A percentile compares a stretch with the other conserved stretches of the same genome.
Evolutionary conservation across 2,797 vertebrate genomes (phyloP).

Genomic region (Propithecus deckenii): DNA sequence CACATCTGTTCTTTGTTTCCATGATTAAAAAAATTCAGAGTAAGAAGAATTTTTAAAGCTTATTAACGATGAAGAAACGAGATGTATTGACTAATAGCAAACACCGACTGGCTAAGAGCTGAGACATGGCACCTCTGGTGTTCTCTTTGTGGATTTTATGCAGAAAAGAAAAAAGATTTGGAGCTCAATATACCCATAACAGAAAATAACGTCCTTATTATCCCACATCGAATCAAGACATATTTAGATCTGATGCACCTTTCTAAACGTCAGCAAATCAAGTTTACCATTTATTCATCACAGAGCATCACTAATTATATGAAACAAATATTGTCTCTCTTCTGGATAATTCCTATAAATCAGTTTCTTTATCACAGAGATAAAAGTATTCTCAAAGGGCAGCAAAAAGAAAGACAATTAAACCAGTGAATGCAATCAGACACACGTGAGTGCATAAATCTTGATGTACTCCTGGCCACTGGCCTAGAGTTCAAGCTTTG

Average conservation of each 20-base stretch:
- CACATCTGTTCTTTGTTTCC: neutral
- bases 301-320: neutral
- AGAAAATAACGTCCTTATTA: neutral
- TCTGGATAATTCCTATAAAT: neutral
- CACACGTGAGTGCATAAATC: fast-evolving
- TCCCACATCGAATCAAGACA: neutral
- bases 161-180: neutral
- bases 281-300: neutral
- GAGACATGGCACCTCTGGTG: neutral
- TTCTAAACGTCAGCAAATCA: neutral
- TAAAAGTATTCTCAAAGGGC: neutral
- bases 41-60: neutral
- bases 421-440: neutral
- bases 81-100: neutral
- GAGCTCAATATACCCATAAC: neutral
- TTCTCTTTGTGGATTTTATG: neutral
- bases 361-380: neutral
- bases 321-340: neutral
- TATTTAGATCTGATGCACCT: neutral
- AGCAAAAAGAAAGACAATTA: neutral
- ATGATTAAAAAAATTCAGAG: neutral
- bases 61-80: neutral
- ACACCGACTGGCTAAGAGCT: neutral
- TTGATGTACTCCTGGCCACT: fast-evolving
- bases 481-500: neutral